Conservation (phyloP, 2,113 vertebrate genomes). For the Taurulus bubalis region DNA sequence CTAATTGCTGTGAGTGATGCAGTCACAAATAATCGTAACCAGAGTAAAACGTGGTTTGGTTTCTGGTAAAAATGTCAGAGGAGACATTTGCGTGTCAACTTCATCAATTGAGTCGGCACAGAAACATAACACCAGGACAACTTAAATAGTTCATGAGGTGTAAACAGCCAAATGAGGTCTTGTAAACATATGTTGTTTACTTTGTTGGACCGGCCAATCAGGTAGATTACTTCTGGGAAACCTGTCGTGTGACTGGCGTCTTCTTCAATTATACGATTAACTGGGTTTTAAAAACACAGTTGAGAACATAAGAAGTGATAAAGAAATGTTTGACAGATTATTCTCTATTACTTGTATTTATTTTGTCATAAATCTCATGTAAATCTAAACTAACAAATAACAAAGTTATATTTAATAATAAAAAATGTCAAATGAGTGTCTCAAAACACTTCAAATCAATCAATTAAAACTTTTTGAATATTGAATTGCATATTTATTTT, state of each 20-base stretch:
- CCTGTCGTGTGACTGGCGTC: conserved; percentile 22
- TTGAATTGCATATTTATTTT: background rate
- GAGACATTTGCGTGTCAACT: background rate
- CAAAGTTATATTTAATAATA: background rate
- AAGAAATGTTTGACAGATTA: background rate
- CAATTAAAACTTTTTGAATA: background rate
- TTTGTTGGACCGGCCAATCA: conserved; percentile 17
- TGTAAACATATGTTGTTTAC: conserved; percentile 79
- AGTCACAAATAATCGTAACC: background rate
- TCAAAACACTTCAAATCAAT: background rate
- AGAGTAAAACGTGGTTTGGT: background rate
- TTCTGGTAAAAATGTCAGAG: background rate
- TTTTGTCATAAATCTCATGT: background rate
- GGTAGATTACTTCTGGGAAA: conserved; percentile 44
- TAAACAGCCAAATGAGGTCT: conserved; percentile 52
- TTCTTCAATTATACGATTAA: conserved; percentile 52
- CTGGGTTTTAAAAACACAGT: conserved; percentile 27
- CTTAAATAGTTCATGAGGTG: conserved; percentile 6
- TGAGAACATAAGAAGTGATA: background rate
- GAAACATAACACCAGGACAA: conserved; percentile 2
- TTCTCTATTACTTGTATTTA: background rate
- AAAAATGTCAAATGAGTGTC: background rate
- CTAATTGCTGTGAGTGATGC: background rate
- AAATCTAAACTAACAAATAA: background rate
- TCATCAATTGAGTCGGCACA: conserved; percentile 2